Percentiles rank a stretch among this genome's conserved stretches.
These are phyloP conservation scores for Oedothorax gibbosus DNA, from an alignment of 1,140 invertebrate species.

Conservation along the genomic window DNA sequence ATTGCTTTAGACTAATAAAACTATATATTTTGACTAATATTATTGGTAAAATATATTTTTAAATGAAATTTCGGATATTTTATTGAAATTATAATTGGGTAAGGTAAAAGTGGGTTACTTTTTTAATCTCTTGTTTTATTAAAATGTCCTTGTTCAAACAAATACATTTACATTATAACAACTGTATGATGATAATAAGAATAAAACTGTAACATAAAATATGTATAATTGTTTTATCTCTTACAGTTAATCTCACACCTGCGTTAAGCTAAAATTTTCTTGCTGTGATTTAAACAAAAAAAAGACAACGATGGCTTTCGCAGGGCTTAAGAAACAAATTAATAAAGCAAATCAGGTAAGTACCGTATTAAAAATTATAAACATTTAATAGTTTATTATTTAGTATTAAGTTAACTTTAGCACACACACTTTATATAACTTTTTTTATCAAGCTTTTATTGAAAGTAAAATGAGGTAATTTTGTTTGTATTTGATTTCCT, in stretches of 20 bases:
- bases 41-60: too few relatives aligned
- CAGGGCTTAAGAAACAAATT: slow-evolving; percentile 97
- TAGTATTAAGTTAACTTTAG: too few relatives aligned
- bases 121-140: background rate
- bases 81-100: too few relatives aligned
- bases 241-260: slow-evolving; percentile 12
- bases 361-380: background rate
- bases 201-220: background rate
- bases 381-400: background rate
- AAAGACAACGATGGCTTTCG: slow-evolving; percentile 85
- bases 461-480: background rate
- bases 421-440: background rate
- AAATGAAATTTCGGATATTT: too few relatives aligned
- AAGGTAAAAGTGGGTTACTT: background rate
- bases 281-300: slow-evolving; percentile 56
- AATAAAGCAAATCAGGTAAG: slow-evolving; percentile 98
- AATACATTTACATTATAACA: background rate
- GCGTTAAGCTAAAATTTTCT: slow-evolving; percentile 19
- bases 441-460: background rate
- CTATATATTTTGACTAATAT: too few relatives aligned
- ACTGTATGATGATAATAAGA: background rate
- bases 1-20: too few relatives aligned
- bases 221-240: background rate
- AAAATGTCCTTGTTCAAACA: background rate
- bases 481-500: background rate